Conservation (phyloP, 1,140 invertebrate species). For the Drosophila ironensis region DNA sequence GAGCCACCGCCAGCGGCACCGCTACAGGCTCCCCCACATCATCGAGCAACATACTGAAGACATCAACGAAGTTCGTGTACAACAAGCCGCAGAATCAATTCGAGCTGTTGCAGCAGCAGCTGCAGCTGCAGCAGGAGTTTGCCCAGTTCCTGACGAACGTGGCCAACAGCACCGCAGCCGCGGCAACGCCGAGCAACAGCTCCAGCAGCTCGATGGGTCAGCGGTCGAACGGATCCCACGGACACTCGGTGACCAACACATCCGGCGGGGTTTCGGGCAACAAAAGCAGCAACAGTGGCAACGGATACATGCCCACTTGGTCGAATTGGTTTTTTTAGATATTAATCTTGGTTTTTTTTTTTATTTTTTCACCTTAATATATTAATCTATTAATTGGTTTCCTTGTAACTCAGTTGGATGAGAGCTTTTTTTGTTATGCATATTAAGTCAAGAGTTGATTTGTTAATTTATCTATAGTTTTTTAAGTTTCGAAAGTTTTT, state of each 20-base stretch:
- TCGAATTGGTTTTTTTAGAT: constrained; percentile 79
- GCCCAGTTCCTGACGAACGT: constrained; percentile 77
- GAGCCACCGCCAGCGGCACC: constrained; percentile 1
- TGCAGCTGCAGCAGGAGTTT: constrained; percentile 77
- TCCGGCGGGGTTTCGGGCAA: constrained; percentile 5
- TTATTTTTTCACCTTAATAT: too few relatives aligned
- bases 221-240: constrained; percentile 7
- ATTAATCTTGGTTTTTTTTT: too few relatives aligned
- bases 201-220: constrained; percentile 8
- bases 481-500: neutral
- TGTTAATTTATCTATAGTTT: too few relatives aligned
- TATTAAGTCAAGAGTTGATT: too few relatives aligned
- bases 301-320: constrained; percentile 58
- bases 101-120: constrained; percentile 70
- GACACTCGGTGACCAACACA: constrained; percentile 4
- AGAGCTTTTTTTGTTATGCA: too few relatives aligned
- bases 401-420: too few relatives aligned
- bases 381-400: too few relatives aligned
- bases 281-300: constrained; percentile 35
- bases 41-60: constrained; percentile 61
- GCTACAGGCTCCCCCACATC: constrained; percentile 31
- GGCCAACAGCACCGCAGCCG: constrained; percentile 54
- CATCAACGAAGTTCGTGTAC: constrained; percentile 76
- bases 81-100: constrained; percentile 79
- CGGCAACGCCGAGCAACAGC: constrained; percentile 23